These are phyloP conservation scores for Muscicapa adusta DNA, from an alignment of 2,113 vertebrate genomes.

Conservation along the genomic window DNA sequence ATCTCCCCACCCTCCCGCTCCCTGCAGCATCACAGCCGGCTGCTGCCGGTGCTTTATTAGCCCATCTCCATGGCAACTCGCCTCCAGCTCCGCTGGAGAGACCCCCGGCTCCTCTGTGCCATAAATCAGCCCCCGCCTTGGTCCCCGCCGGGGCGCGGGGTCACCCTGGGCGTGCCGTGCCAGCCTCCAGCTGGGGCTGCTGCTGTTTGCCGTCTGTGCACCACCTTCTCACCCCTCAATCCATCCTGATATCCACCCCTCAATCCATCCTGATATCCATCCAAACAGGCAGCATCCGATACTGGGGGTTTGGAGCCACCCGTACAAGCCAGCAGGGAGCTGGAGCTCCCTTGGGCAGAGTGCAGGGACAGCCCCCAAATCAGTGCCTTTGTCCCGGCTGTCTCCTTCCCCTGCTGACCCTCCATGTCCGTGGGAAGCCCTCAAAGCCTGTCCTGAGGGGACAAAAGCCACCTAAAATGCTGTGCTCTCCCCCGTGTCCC, in stretches of 20 bases:
- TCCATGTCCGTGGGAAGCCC: not conserved
- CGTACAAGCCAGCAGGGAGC: not conserved
- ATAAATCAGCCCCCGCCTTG: not conserved
- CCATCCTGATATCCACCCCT: not conserved
- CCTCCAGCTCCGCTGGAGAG: slow-evolving; percentile 40
- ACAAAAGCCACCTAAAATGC: not conserved
- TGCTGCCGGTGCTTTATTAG: slow-evolving; percentile 50
- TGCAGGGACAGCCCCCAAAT: not conserved
- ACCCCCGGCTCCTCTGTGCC: slow-evolving; percentile 20
- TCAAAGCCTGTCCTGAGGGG: not conserved
- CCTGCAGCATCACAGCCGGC: slow-evolving; percentile 1
- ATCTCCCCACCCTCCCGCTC: not conserved
- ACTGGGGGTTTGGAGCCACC: not conserved
- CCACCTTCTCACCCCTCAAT: not conserved
- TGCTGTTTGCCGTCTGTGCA: not conserved
- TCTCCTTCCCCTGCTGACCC: not conserved
- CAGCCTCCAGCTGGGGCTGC: not conserved
- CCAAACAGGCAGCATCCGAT: not conserved
- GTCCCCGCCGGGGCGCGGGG: accelerated
- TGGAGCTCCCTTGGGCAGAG: not conserved
- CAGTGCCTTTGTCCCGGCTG: no score
- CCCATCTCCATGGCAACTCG: slow-evolving; percentile 63
- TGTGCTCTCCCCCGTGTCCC: not conserved
- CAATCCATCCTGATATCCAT: not conserved
- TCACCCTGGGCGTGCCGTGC: not conserved